Evolutionary conservation across 1,140 invertebrate genomes (phyloP), one percentile per base, ranked within the genome.

Genomic region (Papilio aristodemus): DNA sequence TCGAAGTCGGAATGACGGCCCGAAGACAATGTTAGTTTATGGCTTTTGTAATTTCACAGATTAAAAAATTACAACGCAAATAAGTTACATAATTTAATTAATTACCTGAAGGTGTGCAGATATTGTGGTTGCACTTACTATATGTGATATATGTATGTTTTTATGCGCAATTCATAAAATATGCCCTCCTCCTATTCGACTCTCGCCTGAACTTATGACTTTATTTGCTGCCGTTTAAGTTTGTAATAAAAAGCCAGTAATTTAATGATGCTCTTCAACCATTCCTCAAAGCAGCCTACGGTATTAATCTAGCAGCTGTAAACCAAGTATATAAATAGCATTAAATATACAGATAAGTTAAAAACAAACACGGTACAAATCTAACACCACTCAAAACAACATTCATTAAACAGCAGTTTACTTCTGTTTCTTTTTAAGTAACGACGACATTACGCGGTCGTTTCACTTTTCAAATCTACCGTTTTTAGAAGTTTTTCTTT

Each of bases 1-100:
- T 76, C 70, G 72, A 74, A 67, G 72, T 77, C 83, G 80, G 84
- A 81, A 85, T 82, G 78, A 72, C 73, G 76, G 79, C 77, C 57
- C 37, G 63, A 11, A 39, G 38, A 62, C 19, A 50, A 50, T 46
- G 37, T 27, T 46, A 17, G n/a, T 50, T 66, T 50, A 64, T 38
- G 25, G n/a, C 41, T 32, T 32, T 36, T 36, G 63, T 17, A 10
- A 32, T 50, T 14, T 17, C 19, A 66, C 32, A 66, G 41, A 66
- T 66, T 39, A 50, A 41, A 41, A 64, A 4, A 14, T 36, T 36
- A 58, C 22, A 27, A 13, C 4, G 10, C 10, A 54, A 6, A 22
- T 54, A 22, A 3, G 7, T 17, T 3, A 54, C 46, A 10, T 54
- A 54, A 5, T 17, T 9, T n/a, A n/a, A n/a, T n/a, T n/a, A n/a